Conservation (phyloP, 2,113 vertebrate species). For the Siphamia tubifer region DNA sequence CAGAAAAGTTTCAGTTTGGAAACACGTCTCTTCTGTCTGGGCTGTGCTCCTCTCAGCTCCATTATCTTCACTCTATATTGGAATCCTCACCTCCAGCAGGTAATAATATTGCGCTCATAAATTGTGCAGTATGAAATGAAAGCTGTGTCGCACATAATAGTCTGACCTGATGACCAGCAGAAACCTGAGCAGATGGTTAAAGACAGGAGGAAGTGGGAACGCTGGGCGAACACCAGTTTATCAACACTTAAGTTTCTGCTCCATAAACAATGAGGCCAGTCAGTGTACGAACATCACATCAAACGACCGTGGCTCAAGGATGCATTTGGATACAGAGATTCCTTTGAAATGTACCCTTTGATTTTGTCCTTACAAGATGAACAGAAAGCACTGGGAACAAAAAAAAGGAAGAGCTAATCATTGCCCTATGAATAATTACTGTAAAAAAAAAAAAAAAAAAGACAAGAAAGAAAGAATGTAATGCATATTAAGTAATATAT, state of each 20-base stretch:
- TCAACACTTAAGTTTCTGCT: neutral
- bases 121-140: conserved; percentile 11
- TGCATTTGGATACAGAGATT: neutral
- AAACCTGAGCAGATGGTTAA: conserved; percentile 12
- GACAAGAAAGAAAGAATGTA: no score
- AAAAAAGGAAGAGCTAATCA: neutral
- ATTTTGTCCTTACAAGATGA: neutral
- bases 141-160: neutral
- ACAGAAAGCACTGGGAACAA: neutral
- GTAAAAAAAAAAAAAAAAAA: neutral
- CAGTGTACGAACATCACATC: neutral
- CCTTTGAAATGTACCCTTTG: conserved; percentile 3
- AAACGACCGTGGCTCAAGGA: neutral
- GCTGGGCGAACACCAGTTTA: neutral
- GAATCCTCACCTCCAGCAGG: neutral
- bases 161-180: neutral
- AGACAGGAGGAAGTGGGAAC: neutral
- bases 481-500: neutral
- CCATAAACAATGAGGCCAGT: neutral
- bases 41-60: neutral
- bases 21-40: neutral
- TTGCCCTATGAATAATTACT: neutral
- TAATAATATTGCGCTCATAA: conserved; percentile 10
- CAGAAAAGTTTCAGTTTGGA: neutral
- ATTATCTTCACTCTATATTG: neutral